Percentiles rank a stretch among this genome's conserved stretches.
phyloP scores from a whole-genome alignment of 2,888 invertebrate species.

The Nephrotoma appendiculata region DNA sequence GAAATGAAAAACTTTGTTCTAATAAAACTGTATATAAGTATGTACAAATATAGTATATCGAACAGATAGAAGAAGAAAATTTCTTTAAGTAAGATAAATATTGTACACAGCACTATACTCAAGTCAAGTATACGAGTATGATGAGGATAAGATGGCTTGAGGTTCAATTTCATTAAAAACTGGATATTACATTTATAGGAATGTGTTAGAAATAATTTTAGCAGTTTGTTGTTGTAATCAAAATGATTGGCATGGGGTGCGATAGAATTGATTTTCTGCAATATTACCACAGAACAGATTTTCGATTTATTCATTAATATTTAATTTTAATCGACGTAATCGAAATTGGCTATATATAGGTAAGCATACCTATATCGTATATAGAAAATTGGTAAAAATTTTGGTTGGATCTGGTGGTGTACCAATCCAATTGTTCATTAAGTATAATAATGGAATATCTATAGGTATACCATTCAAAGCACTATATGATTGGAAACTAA shows the following conservation, averaged over 20 bases:
- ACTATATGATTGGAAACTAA: too few relatives aligned
- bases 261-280: background rate
- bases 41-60: background rate
- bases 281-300: background rate
- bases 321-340: background rate
- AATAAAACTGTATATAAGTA: background rate
- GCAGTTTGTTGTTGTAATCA: background rate
- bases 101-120: background rate
- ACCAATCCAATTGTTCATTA: background rate
- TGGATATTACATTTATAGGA: background rate
- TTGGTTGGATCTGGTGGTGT: background rate
- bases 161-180: background rate
- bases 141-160: background rate
- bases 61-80: background rate
- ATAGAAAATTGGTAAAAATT: background rate
- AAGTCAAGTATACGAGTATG: background rate
- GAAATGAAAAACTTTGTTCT: background rate
- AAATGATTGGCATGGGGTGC: background rate
- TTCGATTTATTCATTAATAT: background rate
- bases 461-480: too few relatives aligned
- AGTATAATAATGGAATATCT: too few relatives aligned
- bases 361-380: background rate
- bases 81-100: background rate
- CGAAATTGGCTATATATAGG: background rate
- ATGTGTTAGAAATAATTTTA: background rate